Base-by-base conservation (phyloP, 53 echinoderm and acorn worm species). In the Zoroaster sp. region DNA sequence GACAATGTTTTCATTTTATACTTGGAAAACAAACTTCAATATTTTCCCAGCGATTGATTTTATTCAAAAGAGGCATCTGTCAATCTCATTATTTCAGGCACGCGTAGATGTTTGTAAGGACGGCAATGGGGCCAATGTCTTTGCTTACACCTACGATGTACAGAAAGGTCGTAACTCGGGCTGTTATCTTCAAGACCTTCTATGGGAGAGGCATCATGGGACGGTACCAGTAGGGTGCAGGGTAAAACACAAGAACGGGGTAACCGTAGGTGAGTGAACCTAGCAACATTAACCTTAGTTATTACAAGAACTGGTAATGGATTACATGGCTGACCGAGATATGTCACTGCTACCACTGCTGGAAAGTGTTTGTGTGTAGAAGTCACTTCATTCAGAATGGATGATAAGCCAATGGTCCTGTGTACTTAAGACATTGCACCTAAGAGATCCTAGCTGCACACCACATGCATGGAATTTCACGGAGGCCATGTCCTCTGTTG, bases 191-290 rank as follows among this genome's bases (percentile, higher is more conserved):
- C 93, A 93, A 69, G 93, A 93, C 33, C 70, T 93, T 34, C 89
- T 93, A 8, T 93, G 93, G 93, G 93, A 93, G 59, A 93, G 76
- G 63, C 93, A 93, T 69, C 89, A 89, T 52, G 93, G 93, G 5
- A 30, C 72, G 12, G 83, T 93, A 69, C 89, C 85, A 20, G 52
- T 70, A 18, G 89, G 93, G 41, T 69, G 83, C 52, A 83, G 72
- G 85, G 93, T 93, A 13, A 68, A 81, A 38, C 93, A 93, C 55
- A 93, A 93, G 76, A 93, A 93, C 44, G 77, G 76, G 39, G 93
- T 93, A 23, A 83, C 93, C 23, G 93, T 93, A 83, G 93, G 93
- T 93, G 49, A 89, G 93, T 89, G 0, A 5, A 15, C 18, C 18
- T 9, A 20, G 3, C 42, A 40, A 23, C 3, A 32, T 5, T 73